These are phyloP conservation scores for Keiferia lycopersicella DNA, from an alignment of 2,888 invertebrate genomes.

Conservation along the genomic window DNA sequence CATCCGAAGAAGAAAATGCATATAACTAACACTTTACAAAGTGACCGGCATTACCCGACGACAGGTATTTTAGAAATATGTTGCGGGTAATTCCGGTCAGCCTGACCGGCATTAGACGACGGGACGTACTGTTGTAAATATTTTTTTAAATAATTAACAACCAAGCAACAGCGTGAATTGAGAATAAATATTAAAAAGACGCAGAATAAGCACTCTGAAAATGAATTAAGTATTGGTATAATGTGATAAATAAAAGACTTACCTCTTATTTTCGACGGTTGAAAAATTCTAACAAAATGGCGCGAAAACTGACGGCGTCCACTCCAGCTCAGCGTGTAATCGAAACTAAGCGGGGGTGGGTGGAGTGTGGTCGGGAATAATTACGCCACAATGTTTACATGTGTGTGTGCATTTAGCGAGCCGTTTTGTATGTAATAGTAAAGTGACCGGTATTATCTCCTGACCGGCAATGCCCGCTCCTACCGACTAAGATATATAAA, in stretches of 20 bases:
- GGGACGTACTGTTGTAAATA: neutral
- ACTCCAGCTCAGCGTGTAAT: neutral
- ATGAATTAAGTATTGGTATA: neutral
- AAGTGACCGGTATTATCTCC: no score
- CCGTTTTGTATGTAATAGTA: no score
- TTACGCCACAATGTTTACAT: no score
- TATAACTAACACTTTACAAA: neutral
- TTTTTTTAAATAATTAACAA: conserved; percentile 2
- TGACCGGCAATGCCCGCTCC: no score
- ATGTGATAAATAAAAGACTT: neutral
- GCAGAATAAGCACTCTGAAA: neutral
- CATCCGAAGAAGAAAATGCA: neutral
- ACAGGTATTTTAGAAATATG: neutral
- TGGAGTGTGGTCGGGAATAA: no score
- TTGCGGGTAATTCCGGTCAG: neutral
- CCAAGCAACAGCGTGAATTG: neutral
- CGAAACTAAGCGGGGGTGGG: no score
- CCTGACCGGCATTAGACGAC: conserved; percentile 8
- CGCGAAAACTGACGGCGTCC: neutral
- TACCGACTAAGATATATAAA: no score
- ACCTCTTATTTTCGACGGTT: conserved; percentile 1
- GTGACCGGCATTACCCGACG: conserved; percentile 4
- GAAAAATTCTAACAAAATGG: neutral
- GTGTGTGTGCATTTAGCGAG: no score
- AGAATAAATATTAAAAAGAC: conserved; percentile 6